phyloP scores from a whole-genome alignment of 2,888 invertebrate species.

The Chouioia cunea region DNA sequence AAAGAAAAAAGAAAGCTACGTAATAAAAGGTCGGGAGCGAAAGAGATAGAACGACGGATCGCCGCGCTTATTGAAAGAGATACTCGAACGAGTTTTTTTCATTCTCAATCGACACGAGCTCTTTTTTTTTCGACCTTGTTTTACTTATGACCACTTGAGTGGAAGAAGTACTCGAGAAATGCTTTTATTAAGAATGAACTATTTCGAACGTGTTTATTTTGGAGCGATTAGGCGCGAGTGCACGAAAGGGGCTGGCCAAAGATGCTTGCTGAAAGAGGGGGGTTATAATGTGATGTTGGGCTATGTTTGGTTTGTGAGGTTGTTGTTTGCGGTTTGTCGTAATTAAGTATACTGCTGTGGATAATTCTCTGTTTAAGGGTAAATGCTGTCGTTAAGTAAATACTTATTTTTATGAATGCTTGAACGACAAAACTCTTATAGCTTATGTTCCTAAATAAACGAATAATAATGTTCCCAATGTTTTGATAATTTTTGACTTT shows the following conservation, averaged over 20 bases:
- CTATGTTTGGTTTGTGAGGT: no score
- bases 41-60: conserved; percentile 53
- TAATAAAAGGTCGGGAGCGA: conserved; percentile 66
- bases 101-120: background rate
- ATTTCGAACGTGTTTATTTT: conserved; percentile 33
- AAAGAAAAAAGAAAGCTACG: conserved; percentile 27
- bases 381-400: no score
- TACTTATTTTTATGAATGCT: no score
- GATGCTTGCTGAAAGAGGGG: background rate
- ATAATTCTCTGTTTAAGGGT: no score
- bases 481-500: no score
- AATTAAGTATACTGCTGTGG: no score
- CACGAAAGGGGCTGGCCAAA: background rate
- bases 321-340: no score
- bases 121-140: conserved; percentile 4
- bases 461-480: no score
- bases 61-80: conserved; percentile 67
- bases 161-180: conserved; percentile 14
- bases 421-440: no score
- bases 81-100: conserved; percentile 52
- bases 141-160: conserved; percentile 11
- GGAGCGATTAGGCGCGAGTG: conserved; percentile 22
- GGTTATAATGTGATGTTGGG: no score
- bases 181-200: conserved; percentile 27
- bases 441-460: no score